Conservation (phyloP, 2,888 invertebrate genomes). For the Erpobdella octoculata region DNA sequence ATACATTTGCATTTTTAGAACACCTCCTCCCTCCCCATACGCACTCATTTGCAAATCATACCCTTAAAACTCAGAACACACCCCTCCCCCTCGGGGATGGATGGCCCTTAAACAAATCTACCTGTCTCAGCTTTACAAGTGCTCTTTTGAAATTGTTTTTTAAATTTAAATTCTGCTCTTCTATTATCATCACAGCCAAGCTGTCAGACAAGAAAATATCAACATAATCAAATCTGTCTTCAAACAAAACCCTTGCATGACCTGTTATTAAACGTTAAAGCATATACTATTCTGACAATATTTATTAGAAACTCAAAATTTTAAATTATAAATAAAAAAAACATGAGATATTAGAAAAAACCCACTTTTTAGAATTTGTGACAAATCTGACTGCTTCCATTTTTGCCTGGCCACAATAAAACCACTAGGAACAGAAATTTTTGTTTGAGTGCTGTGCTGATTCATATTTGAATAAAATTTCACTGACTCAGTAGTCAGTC, state of each 20-base stretch:
- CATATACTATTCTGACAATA: not conserved
- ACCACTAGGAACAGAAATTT: not conserved
- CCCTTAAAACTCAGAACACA: too few species aligned
- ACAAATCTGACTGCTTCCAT: not conserved
- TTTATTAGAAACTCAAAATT: too few species aligned
- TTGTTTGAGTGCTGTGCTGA: too few species aligned
- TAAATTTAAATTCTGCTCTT: not conserved
- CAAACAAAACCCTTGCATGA: not conserved
- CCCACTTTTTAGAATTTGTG: not conserved
- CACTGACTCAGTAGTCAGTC: too few species aligned
- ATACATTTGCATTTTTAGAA: too few species aligned
- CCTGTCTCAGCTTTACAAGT: constrained; percentile 13
- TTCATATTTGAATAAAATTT: too few species aligned
- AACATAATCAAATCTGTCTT: constrained; percentile 10
- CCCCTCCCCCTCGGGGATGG: too few species aligned
- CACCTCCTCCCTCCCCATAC: too few species aligned
- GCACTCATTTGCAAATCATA: too few species aligned
- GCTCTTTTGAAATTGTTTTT: constrained; percentile 4
- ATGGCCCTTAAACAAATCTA: too few species aligned
- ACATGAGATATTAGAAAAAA: not conserved
- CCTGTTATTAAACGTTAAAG: not conserved
- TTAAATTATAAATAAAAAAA: too few species aligned
- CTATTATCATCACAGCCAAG: constrained; percentile 1
- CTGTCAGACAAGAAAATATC: constrained; percentile 7
- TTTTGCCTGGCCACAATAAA: not conserved